These are phyloP conservation scores for Drosophila pseudoananassae DNA, from an alignment of 1,140 invertebrate genomes.

Conservation along the genomic window DNA sequence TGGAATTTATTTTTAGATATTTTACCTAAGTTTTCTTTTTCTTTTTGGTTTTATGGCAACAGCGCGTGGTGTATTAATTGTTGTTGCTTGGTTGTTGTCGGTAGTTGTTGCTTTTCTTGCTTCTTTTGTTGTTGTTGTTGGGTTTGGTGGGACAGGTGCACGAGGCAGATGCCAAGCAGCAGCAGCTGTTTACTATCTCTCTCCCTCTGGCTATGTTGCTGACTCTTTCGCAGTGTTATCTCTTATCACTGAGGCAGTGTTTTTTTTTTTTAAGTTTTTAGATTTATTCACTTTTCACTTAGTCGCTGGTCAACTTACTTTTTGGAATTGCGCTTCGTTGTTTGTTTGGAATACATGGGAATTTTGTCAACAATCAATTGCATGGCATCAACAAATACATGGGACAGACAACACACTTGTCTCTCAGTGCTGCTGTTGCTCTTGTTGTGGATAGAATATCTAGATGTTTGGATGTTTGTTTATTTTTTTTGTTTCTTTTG, in stretches of 20 bases:
- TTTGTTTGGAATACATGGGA: constrained; percentile 84
- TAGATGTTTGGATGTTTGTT: constrained; percentile 35
- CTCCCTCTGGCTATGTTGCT: constrained; percentile 24
- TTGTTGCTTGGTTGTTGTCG: constrained; percentile 28
- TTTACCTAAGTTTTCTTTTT: constrained; percentile 80
- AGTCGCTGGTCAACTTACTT: constrained; percentile 72
- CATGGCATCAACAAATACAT: constrained; percentile 83
- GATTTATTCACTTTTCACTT: constrained; percentile 31
- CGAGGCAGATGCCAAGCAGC: constrained; percentile 28
- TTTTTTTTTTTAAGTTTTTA: constrained; percentile 16
- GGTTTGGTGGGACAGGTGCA: constrained; percentile 49
- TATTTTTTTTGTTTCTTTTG: background rate
- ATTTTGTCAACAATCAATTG: constrained; percentile 84
- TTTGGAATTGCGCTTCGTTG: constrained; percentile 84
- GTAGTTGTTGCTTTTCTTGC: constrained; percentile 25
- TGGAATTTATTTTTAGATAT: constrained; percentile 83
- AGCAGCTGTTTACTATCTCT: constrained; percentile 36
- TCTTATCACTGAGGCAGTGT: constrained; percentile 20
- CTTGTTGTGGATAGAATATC: constrained; percentile 6
- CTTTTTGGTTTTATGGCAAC: constrained; percentile 63
- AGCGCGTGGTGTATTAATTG: constrained; percentile 53
- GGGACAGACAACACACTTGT: constrained; percentile 63
- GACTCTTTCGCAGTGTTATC: constrained; percentile 45
- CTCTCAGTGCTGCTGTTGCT: constrained; percentile 42
- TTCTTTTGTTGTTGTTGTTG: constrained; percentile 37